Evolutionary conservation across 1,140 invertebrate species (phyloP).

Genomic region (Acyrthosiphon pisum): DNA sequence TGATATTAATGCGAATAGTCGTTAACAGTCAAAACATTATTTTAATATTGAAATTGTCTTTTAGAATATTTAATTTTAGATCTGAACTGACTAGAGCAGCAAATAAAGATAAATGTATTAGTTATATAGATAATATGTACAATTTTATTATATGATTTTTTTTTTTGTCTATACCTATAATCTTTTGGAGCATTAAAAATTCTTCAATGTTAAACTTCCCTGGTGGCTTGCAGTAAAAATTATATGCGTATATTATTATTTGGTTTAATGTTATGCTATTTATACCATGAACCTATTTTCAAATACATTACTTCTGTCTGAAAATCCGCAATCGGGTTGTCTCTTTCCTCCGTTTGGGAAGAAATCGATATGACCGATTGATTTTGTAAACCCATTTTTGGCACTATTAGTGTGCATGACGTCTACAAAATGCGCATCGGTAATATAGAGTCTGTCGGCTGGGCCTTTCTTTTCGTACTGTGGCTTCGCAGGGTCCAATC

Average conservation of each 20-base stretch:
- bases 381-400: not conserved
- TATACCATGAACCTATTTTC: not conserved
- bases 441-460: constrained; percentile 67
- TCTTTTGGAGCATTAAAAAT: not conserved
- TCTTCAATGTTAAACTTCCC: not conserved
- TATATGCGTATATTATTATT: no score
- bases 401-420: constrained; percentile 70
- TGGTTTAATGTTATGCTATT: no score
- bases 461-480: constrained; percentile 69
- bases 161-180: not conserved
- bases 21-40: not conserved
- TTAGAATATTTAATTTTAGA: not conserved
- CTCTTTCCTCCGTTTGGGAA: constrained; percentile 62
- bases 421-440: constrained; percentile 76
- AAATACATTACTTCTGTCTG: not conserved
- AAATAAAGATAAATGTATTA: not conserved
- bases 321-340: constrained; percentile 62
- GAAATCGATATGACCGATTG: constrained; percentile 60
- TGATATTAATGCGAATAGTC: no score
- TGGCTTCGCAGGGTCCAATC: constrained; percentile 75
- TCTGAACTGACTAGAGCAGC: not conserved
- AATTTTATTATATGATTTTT: no score
- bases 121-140: not conserved
- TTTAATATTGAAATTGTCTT: not conserved
- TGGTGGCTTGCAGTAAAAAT: not conserved